Evolutionary conservation across 2,888 invertebrate species (phyloP).

Genomic region (Troides oblongomaculatus): DNA sequence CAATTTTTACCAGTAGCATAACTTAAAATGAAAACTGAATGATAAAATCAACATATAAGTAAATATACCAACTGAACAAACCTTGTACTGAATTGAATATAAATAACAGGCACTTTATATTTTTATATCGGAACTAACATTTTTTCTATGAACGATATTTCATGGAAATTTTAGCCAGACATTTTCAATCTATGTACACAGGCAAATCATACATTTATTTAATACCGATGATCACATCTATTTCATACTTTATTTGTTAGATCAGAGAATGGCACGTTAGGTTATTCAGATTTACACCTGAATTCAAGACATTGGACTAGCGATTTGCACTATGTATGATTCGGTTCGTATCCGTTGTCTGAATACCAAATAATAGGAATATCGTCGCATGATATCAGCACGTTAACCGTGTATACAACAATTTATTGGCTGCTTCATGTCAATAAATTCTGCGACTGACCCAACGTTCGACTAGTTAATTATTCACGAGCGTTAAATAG

Average conservation of each 20-base stretch:
- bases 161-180: not conserved
- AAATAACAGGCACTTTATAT: not conserved
- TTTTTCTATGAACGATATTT: not conserved
- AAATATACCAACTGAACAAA: not conserved
- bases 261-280: not conserved
- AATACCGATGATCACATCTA: not conserved
- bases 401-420: slow-evolving; percentile 19
- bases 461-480: slow-evolving; percentile 23
- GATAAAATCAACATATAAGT: not conserved
- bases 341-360: slow-evolving; percentile 24
- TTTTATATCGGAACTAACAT: not conserved
- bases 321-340: slow-evolving; percentile 39
- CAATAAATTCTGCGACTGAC: slow-evolving; percentile 27
- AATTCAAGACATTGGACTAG: slow-evolving; percentile 38
- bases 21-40: not conserved
- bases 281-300: slow-evolving; percentile 8
- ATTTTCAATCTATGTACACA: not conserved
- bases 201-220: not conserved
- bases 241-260: not conserved
- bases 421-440: slow-evolving; percentile 17
- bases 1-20: not conserved
- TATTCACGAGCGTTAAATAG: slow-evolving; percentile 31
- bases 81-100: not conserved
- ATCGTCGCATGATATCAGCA: slow-evolving; percentile 24
- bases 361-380: slow-evolving; percentile 27